Evolutionary conservation across 1,140 invertebrate genomes (phyloP).

Genomic region (Apis laboriosa): DNA sequence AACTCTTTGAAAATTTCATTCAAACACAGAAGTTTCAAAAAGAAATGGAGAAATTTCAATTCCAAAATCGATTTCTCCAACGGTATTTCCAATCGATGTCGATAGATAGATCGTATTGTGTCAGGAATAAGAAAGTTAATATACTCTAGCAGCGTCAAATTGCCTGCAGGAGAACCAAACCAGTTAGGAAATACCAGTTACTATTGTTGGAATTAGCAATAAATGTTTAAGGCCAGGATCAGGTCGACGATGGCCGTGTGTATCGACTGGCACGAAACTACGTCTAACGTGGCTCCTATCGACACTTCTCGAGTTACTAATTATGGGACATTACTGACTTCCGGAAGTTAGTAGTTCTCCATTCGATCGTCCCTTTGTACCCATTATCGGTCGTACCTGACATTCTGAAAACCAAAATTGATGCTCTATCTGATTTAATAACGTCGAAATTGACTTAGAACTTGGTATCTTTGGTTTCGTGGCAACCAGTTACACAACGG

Average conservation of each 20-base stretch:
- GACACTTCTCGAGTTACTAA: constrained; percentile 62
- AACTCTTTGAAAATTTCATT: no score
- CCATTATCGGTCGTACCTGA: constrained; percentile 55
- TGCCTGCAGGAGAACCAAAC: background rate
- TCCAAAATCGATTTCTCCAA: background rate
- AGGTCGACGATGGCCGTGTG: background rate
- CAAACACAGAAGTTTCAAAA: background rate
- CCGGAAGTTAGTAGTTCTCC: constrained; percentile 60
- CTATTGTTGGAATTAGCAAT: constrained; percentile 30
- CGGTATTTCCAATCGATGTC: background rate
- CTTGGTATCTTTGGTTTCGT: constrained; percentile 30
- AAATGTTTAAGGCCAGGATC: constrained; percentile 35
- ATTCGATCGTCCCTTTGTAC: constrained; percentile 55
- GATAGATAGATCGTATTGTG: background rate
- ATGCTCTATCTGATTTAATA: constrained; percentile 57
- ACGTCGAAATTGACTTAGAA: constrained; percentile 53
- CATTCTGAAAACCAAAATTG: constrained; percentile 61
- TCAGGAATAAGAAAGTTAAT: constrained; percentile 1
- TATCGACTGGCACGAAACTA: constrained; percentile 26
- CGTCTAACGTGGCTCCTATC: constrained; percentile 29
- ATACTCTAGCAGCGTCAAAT: background rate
- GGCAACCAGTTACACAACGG: background rate
- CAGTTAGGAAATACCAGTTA: constrained; percentile 7
- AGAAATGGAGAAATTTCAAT: background rate
- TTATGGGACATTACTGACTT: constrained; percentile 63